These are phyloP conservation scores for Lepilemur ruficaudatus DNA, from an alignment of 2,797 vertebrate genomes.

Conservation along the genomic window DNA sequence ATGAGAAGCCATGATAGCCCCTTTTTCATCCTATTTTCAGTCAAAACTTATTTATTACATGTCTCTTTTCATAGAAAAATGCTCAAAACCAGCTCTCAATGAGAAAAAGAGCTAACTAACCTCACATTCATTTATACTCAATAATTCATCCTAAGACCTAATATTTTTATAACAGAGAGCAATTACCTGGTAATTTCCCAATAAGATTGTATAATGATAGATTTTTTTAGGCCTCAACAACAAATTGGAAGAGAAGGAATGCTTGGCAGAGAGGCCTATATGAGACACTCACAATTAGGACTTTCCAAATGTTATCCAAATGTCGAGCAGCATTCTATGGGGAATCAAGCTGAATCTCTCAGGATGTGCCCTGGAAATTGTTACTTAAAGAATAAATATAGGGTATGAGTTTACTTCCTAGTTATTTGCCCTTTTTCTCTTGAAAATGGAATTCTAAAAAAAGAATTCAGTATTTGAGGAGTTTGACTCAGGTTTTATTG, in stretches of 20 bases:
- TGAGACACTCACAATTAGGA: background rate
- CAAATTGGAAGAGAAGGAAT: background rate
- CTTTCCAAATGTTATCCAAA: background rate
- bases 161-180: background rate
- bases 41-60: background rate
- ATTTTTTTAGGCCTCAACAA: background rate
- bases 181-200: background rate
- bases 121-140: background rate
- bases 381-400: conserved; percentile 49
- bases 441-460: background rate
- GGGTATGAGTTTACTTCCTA: background rate
- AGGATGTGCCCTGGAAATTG: background rate
- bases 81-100: background rate
- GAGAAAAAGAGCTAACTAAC: background rate
- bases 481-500: background rate
- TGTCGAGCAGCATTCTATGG: background rate
- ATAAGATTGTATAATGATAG: background rate
- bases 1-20: background rate
- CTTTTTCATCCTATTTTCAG: background rate
- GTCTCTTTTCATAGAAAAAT: background rate
- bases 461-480: background rate
- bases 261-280: background rate
- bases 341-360: background rate
- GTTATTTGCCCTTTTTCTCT: background rate
- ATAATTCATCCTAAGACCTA: background rate